phyloP scores from a whole-genome alignment of 2,888 invertebrate species.

The Drosophila yooni region DNA sequence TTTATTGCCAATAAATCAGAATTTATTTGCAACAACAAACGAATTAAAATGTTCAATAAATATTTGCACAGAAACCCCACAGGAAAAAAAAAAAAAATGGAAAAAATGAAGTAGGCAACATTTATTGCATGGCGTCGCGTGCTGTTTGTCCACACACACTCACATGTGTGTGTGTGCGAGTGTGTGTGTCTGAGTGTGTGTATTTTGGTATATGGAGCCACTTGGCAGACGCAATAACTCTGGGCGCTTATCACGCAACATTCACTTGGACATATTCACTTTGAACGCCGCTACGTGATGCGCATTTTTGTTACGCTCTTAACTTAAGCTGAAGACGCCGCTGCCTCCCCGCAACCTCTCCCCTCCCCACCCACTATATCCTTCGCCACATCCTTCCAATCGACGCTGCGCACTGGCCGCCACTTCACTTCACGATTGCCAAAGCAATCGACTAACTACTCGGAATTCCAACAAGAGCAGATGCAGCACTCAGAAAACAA shows the following conservation, averaged over 20 bases:
- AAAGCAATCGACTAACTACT: conserved; percentile 2
- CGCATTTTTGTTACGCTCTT: conserved; percentile 83
- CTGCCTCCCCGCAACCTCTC: not conserved
- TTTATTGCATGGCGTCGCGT: conserved; percentile 52
- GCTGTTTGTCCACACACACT: conserved; percentile 12
- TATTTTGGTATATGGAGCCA: conserved; percentile 38
- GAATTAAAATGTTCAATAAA: conserved; percentile 85
- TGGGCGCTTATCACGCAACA: conserved; percentile 63
- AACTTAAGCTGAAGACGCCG: conserved; percentile 40
- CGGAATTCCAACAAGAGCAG: not conserved
- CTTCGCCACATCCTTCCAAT: not conserved
- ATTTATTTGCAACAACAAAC: conserved; percentile 85
- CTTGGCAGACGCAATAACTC: conserved; percentile 71
- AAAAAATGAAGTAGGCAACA: conserved; percentile 56
- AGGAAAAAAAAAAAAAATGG: conserved; percentile 3
- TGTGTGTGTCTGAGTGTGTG: conserved; percentile 8
- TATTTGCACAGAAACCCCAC: conserved; percentile 77
- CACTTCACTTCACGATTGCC: not conserved
- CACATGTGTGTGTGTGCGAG: conserved; percentile 1
- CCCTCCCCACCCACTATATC: not conserved
- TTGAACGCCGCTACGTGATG: conserved; percentile 84
- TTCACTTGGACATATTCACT: conserved; percentile 82
- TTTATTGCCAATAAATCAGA: conserved; percentile 85
- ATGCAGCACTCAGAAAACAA: conserved; percentile 29
- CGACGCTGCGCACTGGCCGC: not conserved